These are phyloP conservation scores for Cremastobaeus sp. DNA, from an alignment of 2,888 invertebrate species.

Conservation along the genomic window DNA sequence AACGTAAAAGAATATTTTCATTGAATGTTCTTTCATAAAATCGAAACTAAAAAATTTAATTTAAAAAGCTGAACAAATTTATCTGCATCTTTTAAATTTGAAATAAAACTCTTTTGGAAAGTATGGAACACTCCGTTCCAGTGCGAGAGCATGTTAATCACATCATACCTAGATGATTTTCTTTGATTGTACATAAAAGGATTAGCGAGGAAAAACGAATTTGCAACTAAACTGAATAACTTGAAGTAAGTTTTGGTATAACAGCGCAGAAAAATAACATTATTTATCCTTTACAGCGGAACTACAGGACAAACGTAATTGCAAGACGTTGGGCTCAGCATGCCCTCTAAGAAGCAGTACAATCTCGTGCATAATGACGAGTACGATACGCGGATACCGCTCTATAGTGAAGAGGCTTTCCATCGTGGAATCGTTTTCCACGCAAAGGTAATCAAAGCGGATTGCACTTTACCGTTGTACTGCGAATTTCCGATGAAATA, in stretches of 20 bases:
- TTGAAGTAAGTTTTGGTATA: too few relatives aligned
- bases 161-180: conserved; percentile 18
- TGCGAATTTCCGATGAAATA: conserved; percentile 33
- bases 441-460: conserved; percentile 88
- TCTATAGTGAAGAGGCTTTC: conserved; percentile 98
- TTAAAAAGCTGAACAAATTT: too few relatives aligned
- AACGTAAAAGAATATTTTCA: too few relatives aligned
- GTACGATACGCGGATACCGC: conserved; percentile 96
- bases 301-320: conserved; percentile 72
- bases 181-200: conserved; percentile 2
- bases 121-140: conserved; percentile 18
- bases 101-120: conserved; percentile 9
- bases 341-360: conserved; percentile 94
- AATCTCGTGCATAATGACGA: conserved; percentile 98
- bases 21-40: too few relatives aligned
- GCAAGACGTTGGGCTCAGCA: conserved; percentile 80
- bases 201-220: too few relatives aligned
- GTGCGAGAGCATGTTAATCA: conserved; percentile 14
- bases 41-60: too few relatives aligned
- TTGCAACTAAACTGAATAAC: too few relatives aligned
- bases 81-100: conserved; percentile 14
- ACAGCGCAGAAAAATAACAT: too few relatives aligned
- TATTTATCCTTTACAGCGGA: conserved; percentile 70
- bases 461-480: conserved; percentile 49
- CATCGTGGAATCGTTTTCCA: conserved; percentile 97